Conservation (phyloP, 2,797 vertebrate species). For the Anomalospiza imberbis region DNA sequence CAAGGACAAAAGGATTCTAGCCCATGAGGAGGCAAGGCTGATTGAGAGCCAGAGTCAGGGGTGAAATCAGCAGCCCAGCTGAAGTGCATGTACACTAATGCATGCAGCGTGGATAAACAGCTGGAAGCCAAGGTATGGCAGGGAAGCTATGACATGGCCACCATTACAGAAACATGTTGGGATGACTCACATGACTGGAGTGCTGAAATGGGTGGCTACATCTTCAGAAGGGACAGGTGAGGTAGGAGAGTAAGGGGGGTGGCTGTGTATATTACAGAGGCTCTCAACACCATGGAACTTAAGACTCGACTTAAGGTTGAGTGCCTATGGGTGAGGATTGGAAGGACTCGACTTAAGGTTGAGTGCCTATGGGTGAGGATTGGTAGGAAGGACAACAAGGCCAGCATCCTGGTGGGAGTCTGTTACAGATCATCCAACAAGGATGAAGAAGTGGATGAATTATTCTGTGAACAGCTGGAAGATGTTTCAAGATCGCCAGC, state of each 20-base stretch:
- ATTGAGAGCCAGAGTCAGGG: neutral
- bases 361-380: neutral
- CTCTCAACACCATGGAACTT: fast-evolving
- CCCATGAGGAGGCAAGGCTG: neutral
- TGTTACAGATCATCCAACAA: neutral
- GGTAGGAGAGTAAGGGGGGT: neutral
- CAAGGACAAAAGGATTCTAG: neutral
- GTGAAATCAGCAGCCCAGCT: neutral
- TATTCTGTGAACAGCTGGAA: neutral
- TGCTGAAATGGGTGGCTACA: neutral
- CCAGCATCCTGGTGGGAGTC: neutral
- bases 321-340: neutral
- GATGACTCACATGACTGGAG: neutral
- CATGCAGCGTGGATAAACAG: neutral
- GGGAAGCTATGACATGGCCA: neutral
- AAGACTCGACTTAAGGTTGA: neutral
- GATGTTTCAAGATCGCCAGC: neutral
- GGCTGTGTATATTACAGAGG: neutral
- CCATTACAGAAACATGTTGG: neutral
- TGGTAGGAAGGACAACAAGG: neutral
- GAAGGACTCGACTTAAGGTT: too few species aligned
- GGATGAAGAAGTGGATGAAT: neutral
- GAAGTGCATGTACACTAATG: neutral
- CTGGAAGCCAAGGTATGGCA: neutral
- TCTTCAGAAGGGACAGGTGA: neutral